These are phyloP conservation scores for Colletes collaris DNA, from an alignment of 2,888 invertebrate genomes.

Conservation along the genomic window DNA sequence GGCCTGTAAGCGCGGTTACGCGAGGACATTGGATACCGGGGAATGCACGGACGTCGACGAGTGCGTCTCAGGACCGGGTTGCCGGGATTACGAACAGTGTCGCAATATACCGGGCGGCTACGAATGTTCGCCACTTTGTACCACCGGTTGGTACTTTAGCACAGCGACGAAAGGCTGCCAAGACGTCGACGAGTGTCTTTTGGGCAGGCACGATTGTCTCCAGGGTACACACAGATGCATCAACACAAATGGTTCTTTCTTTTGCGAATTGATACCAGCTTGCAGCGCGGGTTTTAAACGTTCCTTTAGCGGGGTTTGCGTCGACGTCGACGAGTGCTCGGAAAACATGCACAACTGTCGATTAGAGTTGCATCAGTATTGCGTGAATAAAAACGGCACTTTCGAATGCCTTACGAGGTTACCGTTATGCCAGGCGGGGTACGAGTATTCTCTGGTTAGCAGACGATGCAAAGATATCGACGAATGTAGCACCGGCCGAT, in stretches of 20 bases:
- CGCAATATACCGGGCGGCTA: constrained; percentile 83
- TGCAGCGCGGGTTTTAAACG: constrained; percentile 74
- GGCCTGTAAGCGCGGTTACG: constrained; percentile 56
- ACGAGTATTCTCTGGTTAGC: constrained; percentile 72
- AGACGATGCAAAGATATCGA: constrained; percentile 84
- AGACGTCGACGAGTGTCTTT: constrained; percentile 86
- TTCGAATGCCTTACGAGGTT: constrained; percentile 82
- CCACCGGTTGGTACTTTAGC: constrained; percentile 76
- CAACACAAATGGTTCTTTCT: constrained; percentile 77
- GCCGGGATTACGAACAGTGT: constrained; percentile 82
- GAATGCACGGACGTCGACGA: constrained; percentile 85
- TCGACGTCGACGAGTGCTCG: constrained; percentile 89
- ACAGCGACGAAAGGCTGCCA: constrained; percentile 71
- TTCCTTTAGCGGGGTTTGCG: constrained; percentile 84
- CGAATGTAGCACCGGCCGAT: constrained; percentile 83
- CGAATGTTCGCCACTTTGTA: constrained; percentile 80
- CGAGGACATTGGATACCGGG: constrained; percentile 45
- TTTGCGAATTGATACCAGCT: constrained; percentile 69
- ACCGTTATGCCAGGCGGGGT: constrained; percentile 76
- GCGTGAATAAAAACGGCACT: constrained; percentile 83
- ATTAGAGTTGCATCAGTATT: constrained; percentile 76
- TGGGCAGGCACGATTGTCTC: constrained; percentile 84
- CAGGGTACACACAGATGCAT: constrained; percentile 71
- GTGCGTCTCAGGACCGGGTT: constrained; percentile 82
- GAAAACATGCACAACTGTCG: constrained; percentile 82